These are phyloP conservation scores for Silurus meridionalis DNA, from an alignment of 2,113 vertebrate genomes.

Conservation along the genomic window DNA sequence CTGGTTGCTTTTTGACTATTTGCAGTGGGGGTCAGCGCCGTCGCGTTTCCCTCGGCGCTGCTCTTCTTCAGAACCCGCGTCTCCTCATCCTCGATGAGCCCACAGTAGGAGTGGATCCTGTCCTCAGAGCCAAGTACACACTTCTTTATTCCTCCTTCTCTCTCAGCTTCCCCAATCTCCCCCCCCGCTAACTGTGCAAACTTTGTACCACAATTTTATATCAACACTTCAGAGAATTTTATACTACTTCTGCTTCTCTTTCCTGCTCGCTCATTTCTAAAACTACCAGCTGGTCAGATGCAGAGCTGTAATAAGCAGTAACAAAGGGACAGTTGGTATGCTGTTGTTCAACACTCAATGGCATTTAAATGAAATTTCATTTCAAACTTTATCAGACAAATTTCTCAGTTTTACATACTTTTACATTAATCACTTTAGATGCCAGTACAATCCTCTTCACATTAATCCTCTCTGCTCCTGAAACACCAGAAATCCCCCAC, in stretches of 20 bases:
- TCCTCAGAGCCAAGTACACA: conserved; percentile 72
- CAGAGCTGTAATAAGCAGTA: neutral
- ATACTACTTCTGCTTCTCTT: neutral
- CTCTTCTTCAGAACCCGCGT: conserved; percentile 76
- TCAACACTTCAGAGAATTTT: neutral
- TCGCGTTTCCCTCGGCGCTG: conserved; percentile 74
- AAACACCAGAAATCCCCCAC: neutral
- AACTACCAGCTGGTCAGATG: neutral
- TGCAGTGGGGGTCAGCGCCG: conserved; percentile 73
- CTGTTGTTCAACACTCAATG: neutral
- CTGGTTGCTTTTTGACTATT: conserved; percentile 9
- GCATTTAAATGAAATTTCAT: neutral
- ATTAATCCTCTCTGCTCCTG: conserved; percentile 4
- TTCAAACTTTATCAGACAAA: neutral
- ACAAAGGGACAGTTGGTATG: neutral
- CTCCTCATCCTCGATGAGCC: conserved; percentile 79
- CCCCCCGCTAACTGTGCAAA: neutral
- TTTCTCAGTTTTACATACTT: neutral
- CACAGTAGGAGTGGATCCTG: conserved; percentile 78
- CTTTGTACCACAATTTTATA: neutral
- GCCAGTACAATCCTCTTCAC: neutral
- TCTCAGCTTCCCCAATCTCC: neutral
- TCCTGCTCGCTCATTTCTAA: neutral
- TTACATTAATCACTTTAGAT: no score
- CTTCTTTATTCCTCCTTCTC: neutral